Evolutionary conservation across 2,113 vertebrate species (phyloP).

Genomic region (Hiodon alosoides): DNA sequence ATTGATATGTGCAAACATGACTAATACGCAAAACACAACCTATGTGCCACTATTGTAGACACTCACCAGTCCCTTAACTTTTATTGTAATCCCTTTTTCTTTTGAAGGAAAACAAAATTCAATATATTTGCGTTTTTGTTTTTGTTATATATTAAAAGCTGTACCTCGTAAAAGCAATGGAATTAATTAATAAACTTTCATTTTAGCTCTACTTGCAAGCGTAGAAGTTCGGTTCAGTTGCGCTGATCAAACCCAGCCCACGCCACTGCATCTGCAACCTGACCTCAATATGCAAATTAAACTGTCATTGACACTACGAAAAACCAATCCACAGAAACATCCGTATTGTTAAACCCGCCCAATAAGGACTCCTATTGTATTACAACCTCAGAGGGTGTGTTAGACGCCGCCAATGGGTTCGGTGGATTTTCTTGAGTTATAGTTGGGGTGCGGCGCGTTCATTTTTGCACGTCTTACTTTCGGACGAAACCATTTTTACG

Average conservation of each 20-base stretch:
- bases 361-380: slow-evolving; percentile 31
- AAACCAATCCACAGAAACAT: slow-evolving; percentile 27
- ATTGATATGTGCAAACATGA: slow-evolving; percentile 7
- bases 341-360: slow-evolving; percentile 1
- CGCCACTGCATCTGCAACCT: slow-evolving; percentile 63
- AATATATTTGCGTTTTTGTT: neutral
- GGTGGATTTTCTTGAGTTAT: slow-evolving; percentile 46
- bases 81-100: slow-evolving; percentile 36
- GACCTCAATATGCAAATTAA: slow-evolving; percentile 64
- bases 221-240: slow-evolving; percentile 66
- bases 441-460: slow-evolving; percentile 84
- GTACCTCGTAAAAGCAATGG: slow-evolving; percentile 26
- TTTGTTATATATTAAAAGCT: neutral
- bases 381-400: neutral
- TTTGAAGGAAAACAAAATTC: slow-evolving; percentile 1
- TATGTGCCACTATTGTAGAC: slow-evolving; percentile 28
- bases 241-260: slow-evolving; percentile 57
- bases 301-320: neutral
- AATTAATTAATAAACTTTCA: slow-evolving; percentile 47
- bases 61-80: slow-evolving; percentile 63
- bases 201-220: slow-evolving; percentile 44
- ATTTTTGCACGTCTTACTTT: slow-evolving; percentile 87
- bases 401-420: slow-evolving; percentile 21
- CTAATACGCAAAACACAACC: slow-evolving; percentile 4
- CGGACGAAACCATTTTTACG: slow-evolving; percentile 71